These are phyloP conservation scores for Cyrtorhinus lividipennis DNA, from an alignment of 1,140 invertebrate species.

Conservation along the genomic window DNA sequence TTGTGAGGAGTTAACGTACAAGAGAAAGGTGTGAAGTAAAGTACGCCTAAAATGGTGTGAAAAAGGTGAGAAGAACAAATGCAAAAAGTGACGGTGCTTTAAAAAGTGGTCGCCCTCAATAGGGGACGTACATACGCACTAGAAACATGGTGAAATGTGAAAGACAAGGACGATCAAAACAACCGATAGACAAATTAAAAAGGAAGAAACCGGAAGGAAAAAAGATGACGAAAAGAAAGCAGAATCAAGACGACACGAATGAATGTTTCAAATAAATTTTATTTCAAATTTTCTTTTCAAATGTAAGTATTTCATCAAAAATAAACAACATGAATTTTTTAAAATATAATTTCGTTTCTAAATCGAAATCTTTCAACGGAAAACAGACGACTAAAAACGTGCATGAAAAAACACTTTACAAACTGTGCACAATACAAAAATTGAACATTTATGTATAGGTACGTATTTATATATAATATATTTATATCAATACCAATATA, in stretches of 20 bases:
- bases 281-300: background rate
- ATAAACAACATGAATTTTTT: background rate
- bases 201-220: background rate
- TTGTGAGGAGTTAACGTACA: conserved; percentile 9
- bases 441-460: conserved; percentile 3
- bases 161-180: no score
- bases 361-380: no score
- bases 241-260: background rate
- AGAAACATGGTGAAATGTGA: no score
- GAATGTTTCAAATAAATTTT: background rate
- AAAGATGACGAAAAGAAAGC: background rate
- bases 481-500: background rate
- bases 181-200: conserved; percentile 15
- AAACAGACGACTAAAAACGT: conserved; percentile 6
- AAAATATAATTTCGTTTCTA: no score
- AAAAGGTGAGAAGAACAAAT: background rate
- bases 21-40: background rate
- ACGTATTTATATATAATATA: conserved; percentile 14
- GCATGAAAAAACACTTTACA: conserved; percentile 13
- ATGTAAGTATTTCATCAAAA: background rate
- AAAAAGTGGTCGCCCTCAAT: conserved; percentile 1
- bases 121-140: background rate
- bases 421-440: background rate
- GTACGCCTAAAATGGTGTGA: background rate
- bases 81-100: background rate